Conservation (phyloP, 2,888 invertebrate genomes). For the Caenorhabditis zanzibari region DNA sequence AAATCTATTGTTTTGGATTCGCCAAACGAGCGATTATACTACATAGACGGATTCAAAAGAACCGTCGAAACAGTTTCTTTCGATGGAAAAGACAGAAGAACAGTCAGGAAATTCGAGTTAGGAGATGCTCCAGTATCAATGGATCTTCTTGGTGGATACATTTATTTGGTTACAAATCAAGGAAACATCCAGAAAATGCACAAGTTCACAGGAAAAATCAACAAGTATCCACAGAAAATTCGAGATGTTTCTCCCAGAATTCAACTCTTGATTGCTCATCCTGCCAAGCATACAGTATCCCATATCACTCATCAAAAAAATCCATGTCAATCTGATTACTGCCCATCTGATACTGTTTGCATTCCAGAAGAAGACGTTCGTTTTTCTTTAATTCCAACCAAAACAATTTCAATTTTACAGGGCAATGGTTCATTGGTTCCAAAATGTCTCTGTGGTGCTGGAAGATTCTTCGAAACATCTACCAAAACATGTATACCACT, state of each 20-base stretch:
- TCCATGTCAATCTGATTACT: conserved; percentile 45
- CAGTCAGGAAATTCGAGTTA: conserved; percentile 51
- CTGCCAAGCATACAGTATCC: conserved; percentile 49
- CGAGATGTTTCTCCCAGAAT: conserved; percentile 38
- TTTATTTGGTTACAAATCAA: conserved; percentile 42
- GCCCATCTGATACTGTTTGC: conserved; percentile 46
- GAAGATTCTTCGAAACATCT: conserved; percentile 47
- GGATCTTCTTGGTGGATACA: conserved; percentile 53
- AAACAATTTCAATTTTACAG: conserved; percentile 19
- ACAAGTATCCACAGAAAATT: conserved; percentile 19
- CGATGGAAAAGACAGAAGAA: conserved; percentile 49
- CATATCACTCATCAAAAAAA: conserved; percentile 36
- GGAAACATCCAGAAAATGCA: conserved; percentile 51
- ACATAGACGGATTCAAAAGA: conserved; percentile 45
- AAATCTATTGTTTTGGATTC: conserved; percentile 37
- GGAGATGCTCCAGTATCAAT: conserved; percentile 45
- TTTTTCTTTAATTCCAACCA: neutral
- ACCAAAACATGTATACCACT: conserved; percentile 42
- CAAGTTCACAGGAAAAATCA: conserved; percentile 57
- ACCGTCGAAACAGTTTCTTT: conserved; percentile 44
- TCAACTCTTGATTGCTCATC: conserved; percentile 45
- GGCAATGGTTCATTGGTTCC: conserved; percentile 10
- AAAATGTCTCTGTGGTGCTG: conserved; percentile 50
- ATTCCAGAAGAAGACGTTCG: conserved; percentile 31
- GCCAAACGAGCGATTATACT: conserved; percentile 44